Conservation (phyloP, 2,113 vertebrate species). For the Daphoenositta chrysoptera region DNA sequence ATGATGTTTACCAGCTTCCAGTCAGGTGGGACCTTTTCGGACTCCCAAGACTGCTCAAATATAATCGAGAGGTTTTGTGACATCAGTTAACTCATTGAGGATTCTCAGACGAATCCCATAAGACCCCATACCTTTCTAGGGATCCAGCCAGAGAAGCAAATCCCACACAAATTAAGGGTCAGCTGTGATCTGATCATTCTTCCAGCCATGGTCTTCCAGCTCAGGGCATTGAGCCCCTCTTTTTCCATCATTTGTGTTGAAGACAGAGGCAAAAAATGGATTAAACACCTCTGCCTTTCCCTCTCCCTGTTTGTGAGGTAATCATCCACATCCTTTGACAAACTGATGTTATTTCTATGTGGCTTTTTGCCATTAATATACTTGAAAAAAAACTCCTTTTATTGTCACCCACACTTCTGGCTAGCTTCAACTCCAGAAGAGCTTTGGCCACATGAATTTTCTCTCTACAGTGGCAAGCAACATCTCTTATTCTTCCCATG, state of each 20-base stretch:
- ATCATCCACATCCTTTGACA: background rate
- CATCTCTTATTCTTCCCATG: background rate
- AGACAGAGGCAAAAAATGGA: background rate
- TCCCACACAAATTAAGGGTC: background rate
- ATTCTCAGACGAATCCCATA: background rate
- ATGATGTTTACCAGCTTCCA: background rate
- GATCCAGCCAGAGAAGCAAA: background rate
- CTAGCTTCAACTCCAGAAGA: background rate
- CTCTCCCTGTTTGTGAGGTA: background rate
- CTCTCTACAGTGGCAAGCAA: background rate
- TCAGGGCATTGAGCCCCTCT: background rate
- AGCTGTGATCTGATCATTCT: background rate
- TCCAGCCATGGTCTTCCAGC: background rate
- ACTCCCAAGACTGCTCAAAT: background rate
- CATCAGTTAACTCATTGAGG: background rate
- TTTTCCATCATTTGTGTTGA: background rate
- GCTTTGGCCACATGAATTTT: background rate
- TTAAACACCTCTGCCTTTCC: background rate
- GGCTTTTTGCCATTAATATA: background rate
- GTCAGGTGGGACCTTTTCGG: background rate
- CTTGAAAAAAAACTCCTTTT: background rate
- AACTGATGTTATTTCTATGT: accelerated
- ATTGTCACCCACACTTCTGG: background rate
- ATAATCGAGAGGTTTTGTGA: background rate
- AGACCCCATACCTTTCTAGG: background rate